These are phyloP conservation scores for Leiothrix lutea DNA, from an alignment of 2,113 vertebrate species.

Conservation along the genomic window DNA sequence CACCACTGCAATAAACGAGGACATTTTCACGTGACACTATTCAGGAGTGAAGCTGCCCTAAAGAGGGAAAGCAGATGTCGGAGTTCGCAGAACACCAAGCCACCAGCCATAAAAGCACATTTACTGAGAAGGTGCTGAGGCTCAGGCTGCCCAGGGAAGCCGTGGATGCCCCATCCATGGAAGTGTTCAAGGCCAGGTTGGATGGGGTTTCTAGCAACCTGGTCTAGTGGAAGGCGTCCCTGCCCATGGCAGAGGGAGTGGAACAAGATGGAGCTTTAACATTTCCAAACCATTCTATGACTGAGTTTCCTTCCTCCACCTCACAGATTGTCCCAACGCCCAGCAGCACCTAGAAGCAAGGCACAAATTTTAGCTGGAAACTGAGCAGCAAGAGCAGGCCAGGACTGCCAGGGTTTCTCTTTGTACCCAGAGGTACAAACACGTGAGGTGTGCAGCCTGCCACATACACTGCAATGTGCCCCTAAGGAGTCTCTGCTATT, in stretches of 20 bases:
- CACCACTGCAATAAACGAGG: not conserved
- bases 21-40: not conserved
- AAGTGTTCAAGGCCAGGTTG: not conserved
- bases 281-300: not conserved
- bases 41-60: conserved; percentile 28
- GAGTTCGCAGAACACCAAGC: not conserved
- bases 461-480: rapidly evolving
- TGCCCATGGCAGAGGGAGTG: not conserved
- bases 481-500: not conserved
- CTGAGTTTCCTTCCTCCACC: not conserved
- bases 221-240: not conserved
- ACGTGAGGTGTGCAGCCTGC: not conserved
- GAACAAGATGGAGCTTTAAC: not conserved
- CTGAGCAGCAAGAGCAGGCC: not conserved
- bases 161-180: not conserved
- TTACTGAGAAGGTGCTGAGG: not conserved
- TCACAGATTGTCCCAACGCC: conserved; percentile 44
- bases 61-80: conserved; percentile 3
- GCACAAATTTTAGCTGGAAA: not conserved
- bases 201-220: not conserved
- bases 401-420: not conserved
- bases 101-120: not conserved
- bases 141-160: not conserved
- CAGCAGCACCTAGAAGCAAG: not conserved
- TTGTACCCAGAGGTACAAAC: not conserved